These are phyloP conservation scores for Phytoseiulus persimilis DNA, from an alignment of 2,888 invertebrate species.

Conservation along the genomic window DNA sequence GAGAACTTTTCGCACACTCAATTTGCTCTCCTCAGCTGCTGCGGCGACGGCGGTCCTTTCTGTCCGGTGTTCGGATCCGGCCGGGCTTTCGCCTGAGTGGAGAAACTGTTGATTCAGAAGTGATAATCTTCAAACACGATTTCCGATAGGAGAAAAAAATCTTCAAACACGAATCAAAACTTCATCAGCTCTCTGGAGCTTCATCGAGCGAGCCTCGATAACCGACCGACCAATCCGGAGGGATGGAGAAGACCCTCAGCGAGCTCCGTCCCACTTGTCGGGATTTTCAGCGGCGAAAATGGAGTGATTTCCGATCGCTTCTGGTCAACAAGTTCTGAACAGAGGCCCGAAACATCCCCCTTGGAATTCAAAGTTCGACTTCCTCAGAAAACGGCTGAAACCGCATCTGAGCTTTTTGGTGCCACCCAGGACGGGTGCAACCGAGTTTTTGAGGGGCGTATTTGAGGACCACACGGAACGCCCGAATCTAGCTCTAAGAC, in stretches of 20 bases:
- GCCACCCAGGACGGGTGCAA: slow-evolving; percentile 5
- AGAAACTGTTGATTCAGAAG: background rate
- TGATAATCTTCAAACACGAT: background rate
- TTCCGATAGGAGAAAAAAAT: background rate
- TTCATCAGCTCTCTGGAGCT: background rate
- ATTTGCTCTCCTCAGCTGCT: background rate
- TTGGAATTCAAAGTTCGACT: background rate
- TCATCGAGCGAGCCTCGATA: background rate
- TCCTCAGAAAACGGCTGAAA: background rate
- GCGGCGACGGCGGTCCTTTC: background rate
- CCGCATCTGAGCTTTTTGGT: background rate
- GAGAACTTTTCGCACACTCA: background rate
- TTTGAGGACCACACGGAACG: background rate
- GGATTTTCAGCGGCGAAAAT: background rate
- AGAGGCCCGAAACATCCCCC: background rate
- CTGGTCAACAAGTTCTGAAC: background rate
- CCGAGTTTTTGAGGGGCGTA: background rate
- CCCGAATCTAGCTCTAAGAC: background rate
- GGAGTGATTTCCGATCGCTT: background rate
- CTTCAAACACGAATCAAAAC: background rate
- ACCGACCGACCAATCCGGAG: no score
- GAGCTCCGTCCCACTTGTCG: background rate
- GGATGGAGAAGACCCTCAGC: background rate
- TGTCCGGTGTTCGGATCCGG: background rate
- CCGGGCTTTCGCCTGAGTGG: background rate